Conservation (phyloP, 2,113 vertebrate species). For the Amia ocellicauda region DNA sequence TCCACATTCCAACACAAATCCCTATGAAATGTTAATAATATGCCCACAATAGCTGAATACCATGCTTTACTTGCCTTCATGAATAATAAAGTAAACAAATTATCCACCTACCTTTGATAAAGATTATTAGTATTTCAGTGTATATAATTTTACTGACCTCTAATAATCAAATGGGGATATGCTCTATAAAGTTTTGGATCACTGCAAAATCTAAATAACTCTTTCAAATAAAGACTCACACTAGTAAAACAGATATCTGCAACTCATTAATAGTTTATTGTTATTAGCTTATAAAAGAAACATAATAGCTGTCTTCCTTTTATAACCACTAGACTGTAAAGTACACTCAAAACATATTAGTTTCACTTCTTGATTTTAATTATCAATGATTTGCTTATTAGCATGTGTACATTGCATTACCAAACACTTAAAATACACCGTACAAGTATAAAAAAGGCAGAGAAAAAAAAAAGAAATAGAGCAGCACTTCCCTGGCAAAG, state of each 20-base stretch:
- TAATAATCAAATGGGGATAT: slow-evolving; percentile 78
- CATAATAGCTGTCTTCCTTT: slow-evolving; percentile 53
- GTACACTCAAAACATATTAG: slow-evolving; percentile 37
- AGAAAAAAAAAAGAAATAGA: slow-evolving; percentile 26
- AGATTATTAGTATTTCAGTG: slow-evolving; percentile 96
- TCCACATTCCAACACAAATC: slow-evolving; percentile 98
- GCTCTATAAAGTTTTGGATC: slow-evolving; percentile 72
- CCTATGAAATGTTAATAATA: slow-evolving; percentile 99
- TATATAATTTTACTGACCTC: slow-evolving; percentile 90
- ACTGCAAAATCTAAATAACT: slow-evolving; percentile 65
- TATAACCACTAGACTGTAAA: slow-evolving; percentile 54
- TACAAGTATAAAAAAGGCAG: slow-evolving; percentile 28
- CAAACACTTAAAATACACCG: slow-evolving; percentile 1
- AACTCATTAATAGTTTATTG: slow-evolving; percentile 71
- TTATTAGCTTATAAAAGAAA: slow-evolving; percentile 63
- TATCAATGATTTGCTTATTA: slow-evolving; percentile 28
- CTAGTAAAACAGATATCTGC: slow-evolving; percentile 72
- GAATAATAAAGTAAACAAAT: slow-evolving; percentile 99
- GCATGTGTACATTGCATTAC: slow-evolving; percentile 22
- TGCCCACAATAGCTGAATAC: slow-evolving; percentile 96
- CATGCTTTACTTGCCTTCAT: slow-evolving; percentile 91
- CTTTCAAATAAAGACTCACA: slow-evolving; percentile 53
- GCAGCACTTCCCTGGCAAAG: slow-evolving; percentile 5
- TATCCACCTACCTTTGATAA: slow-evolving; percentile 95
- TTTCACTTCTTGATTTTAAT: slow-evolving; percentile 43